These are phyloP conservation scores for Argyresthia goedartella DNA, from an alignment of 2,888 invertebrate species.

Conservation along the genomic window DNA sequence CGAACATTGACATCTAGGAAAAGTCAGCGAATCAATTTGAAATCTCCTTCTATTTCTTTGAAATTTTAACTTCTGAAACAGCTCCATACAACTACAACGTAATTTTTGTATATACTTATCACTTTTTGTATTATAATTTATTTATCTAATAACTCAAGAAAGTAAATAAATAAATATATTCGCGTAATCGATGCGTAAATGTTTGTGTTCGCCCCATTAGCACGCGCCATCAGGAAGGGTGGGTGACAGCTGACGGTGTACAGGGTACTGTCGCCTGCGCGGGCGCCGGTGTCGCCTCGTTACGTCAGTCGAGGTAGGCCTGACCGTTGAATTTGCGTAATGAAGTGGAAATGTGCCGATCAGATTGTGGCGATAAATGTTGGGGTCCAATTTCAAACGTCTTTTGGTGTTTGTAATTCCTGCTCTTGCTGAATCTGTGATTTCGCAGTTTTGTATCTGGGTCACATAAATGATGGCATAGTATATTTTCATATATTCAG, in stretches of 20 bases:
- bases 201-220: too few relatives aligned
- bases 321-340: constrained; percentile 1
- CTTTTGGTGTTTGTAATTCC: too few relatives aligned
- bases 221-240: background rate
- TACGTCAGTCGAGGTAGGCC: background rate
- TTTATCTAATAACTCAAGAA: background rate
- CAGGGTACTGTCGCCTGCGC: background rate
- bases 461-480: too few relatives aligned
- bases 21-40: background rate
- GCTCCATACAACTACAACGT: background rate
- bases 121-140: background rate
- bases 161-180: background rate
- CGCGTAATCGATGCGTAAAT: too few relatives aligned
- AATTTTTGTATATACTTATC: background rate
- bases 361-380: background rate
- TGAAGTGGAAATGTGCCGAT: constrained; percentile 1
- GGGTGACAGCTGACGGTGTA: background rate
- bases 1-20: background rate
- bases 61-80: background rate
- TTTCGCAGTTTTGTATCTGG: too few relatives aligned
- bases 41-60: background rate
- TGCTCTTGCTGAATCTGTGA: too few relatives aligned
- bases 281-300: background rate
- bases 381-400: constrained; percentile 5
- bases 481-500: too few relatives aligned